A percentile compares a stretch with the other conserved stretches of the same genome.
phyloP scores from a whole-genome alignment of 2,888 invertebrate genomes.

The Diarsia mendica region DNA sequence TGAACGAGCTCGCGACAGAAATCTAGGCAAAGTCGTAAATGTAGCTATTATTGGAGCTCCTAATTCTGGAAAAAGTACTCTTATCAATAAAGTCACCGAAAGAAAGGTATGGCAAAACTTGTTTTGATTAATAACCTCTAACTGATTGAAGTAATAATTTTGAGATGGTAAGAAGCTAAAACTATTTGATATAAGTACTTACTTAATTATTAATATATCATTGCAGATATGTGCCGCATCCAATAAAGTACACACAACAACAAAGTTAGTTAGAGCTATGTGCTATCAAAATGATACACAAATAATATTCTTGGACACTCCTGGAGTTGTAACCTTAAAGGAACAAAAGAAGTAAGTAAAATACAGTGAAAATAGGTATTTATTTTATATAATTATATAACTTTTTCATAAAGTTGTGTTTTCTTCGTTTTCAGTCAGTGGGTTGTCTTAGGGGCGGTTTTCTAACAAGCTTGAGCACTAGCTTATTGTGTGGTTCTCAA shows the following conservation, averaged over 20 bases:
- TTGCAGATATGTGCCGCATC: slow-evolving; percentile 96
- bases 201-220: not conserved
- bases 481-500: not conserved
- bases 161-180: not conserved
- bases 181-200: too few relatives aligned
- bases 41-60: slow-evolving; percentile 97
- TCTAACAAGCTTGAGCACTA: not conserved
- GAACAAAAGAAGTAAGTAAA: slow-evolving; percentile 92
- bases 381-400: not conserved
- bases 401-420: not conserved
- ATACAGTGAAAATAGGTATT: not conserved
- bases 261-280: slow-evolving; percentile 93
- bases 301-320: slow-evolving; percentile 97
- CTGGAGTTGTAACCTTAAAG: slow-evolving; percentile 94
- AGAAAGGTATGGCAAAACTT: slow-evolving; percentile 90
- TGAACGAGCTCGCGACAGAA: slow-evolving; percentile 72
- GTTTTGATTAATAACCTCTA: slow-evolving; percentile 43
- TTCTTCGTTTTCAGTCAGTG: too few relatives aligned
- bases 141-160: not conserved
- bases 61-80: slow-evolving; percentile 98
- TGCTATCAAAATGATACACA: slow-evolving; percentile 94
- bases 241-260: slow-evolving; percentile 97
- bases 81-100: slow-evolving; percentile 96
- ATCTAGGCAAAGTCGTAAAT: slow-evolving; percentile 88
- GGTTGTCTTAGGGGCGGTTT: too few relatives aligned